Evolutionary conservation across 2,888 invertebrate species (phyloP).

Genomic region (Scaptodrosophila latifasciaeformis): DNA sequence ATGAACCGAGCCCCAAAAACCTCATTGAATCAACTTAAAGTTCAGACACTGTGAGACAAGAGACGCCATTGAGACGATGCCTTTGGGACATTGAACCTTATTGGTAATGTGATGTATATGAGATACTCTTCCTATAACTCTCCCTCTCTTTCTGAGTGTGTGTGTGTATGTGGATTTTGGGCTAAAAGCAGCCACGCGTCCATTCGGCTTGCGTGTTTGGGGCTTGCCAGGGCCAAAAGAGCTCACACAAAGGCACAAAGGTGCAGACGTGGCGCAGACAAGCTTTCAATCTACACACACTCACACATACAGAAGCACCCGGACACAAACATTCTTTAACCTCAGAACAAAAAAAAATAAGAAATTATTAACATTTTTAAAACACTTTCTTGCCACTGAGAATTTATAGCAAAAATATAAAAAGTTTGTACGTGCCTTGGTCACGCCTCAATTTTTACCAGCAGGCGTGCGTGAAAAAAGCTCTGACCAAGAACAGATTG

Average conservation of each 20-base stretch:
- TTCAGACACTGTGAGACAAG: too few species aligned
- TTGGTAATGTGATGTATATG: too few species aligned
- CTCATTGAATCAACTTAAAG: too few species aligned
- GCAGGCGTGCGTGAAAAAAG: slow-evolving; percentile 42
- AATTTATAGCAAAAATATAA: slow-evolving; percentile 57
- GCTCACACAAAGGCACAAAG: slow-evolving; percentile 44
- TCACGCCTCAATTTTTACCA: slow-evolving; percentile 58
- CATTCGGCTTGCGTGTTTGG: neutral
- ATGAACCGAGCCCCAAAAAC: slow-evolving; percentile 4
- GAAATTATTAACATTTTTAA: slow-evolving; percentile 68
- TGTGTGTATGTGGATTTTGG: too few species aligned
- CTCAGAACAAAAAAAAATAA: neutral
- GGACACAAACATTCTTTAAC: slow-evolving; percentile 43
- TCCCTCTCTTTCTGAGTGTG: too few species aligned
- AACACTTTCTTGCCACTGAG: slow-evolving; percentile 58
- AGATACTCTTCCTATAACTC: too few species aligned
- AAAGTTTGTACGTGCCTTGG: slow-evolving; percentile 63
- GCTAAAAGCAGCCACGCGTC: neutral
- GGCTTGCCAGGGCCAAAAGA: slow-evolving; percentile 30
- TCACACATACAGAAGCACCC: neutral
- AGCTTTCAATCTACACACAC: slow-evolving; percentile 8
- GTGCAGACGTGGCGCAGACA: slow-evolving; percentile 58
- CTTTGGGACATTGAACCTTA: slow-evolving; percentile 59
- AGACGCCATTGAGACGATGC: slow-evolving; percentile 56
- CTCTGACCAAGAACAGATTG: neutral